Evolutionary conservation across 2,113 vertebrate species (phyloP).

Genomic region (Bungarus multicinctus): DNA sequence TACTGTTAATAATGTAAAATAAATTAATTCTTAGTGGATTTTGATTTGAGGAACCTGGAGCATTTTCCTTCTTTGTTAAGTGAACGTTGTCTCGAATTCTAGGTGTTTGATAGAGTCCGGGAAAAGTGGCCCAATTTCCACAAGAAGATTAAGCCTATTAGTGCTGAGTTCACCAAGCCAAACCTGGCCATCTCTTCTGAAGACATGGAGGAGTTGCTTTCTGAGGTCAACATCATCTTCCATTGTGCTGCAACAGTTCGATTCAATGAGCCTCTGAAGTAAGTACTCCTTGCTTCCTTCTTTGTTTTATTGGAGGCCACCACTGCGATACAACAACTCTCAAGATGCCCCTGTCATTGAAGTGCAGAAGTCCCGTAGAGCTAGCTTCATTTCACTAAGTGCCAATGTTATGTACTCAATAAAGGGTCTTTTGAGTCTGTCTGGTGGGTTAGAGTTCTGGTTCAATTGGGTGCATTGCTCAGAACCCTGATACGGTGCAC

Average conservation of each 20-base stretch:
- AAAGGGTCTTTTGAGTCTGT: no score
- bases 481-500: no score
- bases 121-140: constrained; percentile 87
- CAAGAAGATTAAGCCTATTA: constrained; percentile 87
- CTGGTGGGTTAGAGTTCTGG: not conserved
- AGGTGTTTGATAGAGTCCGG: constrained; percentile 92
- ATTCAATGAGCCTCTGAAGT: constrained; percentile 91
- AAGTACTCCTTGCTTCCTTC: constrained; percentile 25
- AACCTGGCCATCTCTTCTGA: constrained; percentile 85
- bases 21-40: no score
- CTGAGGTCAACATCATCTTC: constrained; percentile 86
- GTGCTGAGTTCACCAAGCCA: constrained; percentile 86
- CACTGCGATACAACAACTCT: no score
- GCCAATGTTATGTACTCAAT: no score
- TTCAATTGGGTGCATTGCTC: no score
- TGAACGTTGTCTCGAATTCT: constrained; percentile 48
- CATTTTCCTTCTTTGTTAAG: not conserved
- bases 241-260: constrained; percentile 95
- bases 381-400: no score
- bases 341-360: no score
- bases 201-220: constrained; percentile 79
- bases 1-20: not conserved
- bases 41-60: not conserved
- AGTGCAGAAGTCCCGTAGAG: no score
- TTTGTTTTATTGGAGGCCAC: not conserved